Evolutionary conservation across 2,797 vertebrate species (phyloP), one percentile per base, ranked within the genome.

Genomic region (Semaprochilodus insignis): DNA sequence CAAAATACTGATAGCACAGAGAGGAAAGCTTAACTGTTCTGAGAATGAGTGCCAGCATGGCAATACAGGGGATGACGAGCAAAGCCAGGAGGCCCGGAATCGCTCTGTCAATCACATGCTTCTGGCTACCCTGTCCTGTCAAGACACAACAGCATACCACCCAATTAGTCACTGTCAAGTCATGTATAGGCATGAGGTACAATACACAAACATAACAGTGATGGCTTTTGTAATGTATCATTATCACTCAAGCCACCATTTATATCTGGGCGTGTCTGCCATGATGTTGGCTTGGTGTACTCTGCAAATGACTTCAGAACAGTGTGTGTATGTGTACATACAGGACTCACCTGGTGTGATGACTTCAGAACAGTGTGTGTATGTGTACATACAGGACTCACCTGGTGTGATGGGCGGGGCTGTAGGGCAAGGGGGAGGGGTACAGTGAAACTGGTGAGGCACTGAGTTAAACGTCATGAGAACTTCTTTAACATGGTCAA

Each of bases 401-500:
- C 95, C 95, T 93, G 93, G 88, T 23, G 85, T 89, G 34, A 62
- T 78, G 27, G 87, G 85, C 5, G 88, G 87, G 52, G 51, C 21
- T 25, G 67, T 54, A 14, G 88, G 81, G 80, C 95, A 96, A 0
- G 94, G 91, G 2, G 94, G 94, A 16, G 93, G 93, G 70, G 90
- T 90, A 86, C 95, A 96, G 0, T 93, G 87, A 86, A 94, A 91
- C 76, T 88, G 77, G 1, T 85, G 88, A 55, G 88, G 83, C 78
- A 74, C 92, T 23, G 92, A 87, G 65, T 92, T 71, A 1, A 94
- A 93, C 1, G 90, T 55, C 0, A 85, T 78, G 31, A 95, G 87
- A 67, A 96, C 57, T 21, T 95, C 91, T 87, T 90, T 92, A 72
- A 96, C 87, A 81, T 95, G 92, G 87, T 93, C 91, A 70, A 96